Percentiles rank a stretch among this genome's conserved stretches.
Evolutionary conservation across 2,888 invertebrate genomes (phyloP).

Genomic region (Drosophila affinis): DNA sequence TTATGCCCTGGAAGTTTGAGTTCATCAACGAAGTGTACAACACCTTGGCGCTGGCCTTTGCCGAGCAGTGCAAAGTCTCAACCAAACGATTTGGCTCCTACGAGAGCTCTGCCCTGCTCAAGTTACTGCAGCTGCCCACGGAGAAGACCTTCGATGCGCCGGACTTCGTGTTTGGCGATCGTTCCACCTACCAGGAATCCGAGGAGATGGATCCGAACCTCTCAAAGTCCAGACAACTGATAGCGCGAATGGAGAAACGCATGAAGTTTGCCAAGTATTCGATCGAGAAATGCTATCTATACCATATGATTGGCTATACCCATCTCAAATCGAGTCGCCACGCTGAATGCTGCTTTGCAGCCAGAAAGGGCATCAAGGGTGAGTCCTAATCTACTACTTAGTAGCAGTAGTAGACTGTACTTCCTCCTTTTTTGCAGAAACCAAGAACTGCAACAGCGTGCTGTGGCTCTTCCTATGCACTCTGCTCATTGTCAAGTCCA

Average conservation of each 20-base stretch:
- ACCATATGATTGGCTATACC: constrained; percentile 71
- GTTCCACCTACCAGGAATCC: constrained; percentile 73
- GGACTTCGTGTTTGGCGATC: constrained; percentile 78
- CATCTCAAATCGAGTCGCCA: constrained; percentile 70
- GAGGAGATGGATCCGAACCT: constrained; percentile 41
- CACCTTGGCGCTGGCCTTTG: constrained; percentile 71
- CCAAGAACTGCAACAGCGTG: constrained; percentile 70
- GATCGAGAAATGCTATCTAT: constrained; percentile 75
- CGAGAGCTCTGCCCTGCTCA: constrained; percentile 48
- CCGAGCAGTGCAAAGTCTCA: constrained; percentile 66
- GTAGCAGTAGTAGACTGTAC: too few relatives aligned
- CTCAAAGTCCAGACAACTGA: constrained; percentile 54
- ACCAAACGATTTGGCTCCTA: constrained; percentile 16
- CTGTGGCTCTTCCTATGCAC: constrained; percentile 74
- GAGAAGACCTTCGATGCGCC: constrained; percentile 64
- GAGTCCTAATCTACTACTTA: not conserved
- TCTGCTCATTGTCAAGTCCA: constrained; percentile 72
- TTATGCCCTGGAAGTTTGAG: constrained; percentile 82
- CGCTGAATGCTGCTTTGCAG: constrained; percentile 72
- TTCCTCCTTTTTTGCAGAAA: constrained; percentile 47
- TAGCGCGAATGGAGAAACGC: constrained; percentile 69
- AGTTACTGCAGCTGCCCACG: constrained; percentile 60
- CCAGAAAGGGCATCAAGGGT: constrained; percentile 75
- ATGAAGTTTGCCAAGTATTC: constrained; percentile 71
- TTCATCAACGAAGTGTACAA: constrained; percentile 82